Percentiles rank a stretch among this genome's conserved stretches.
These are phyloP conservation scores for Meliscaeva auricollis DNA, from an alignment of 2,888 invertebrate species.

Conservation along the genomic window DNA sequence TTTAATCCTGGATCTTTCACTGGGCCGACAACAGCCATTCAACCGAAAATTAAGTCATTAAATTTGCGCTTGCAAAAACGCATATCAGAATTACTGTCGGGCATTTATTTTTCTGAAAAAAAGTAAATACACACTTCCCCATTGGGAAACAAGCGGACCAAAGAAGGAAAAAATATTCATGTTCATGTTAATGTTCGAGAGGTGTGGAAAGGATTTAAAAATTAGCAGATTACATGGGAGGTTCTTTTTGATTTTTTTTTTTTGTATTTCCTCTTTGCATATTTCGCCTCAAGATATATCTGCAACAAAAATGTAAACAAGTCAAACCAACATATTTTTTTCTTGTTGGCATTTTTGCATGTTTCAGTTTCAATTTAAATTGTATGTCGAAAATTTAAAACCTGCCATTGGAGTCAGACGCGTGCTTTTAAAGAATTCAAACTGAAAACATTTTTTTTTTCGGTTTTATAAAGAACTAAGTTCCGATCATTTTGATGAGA, in stretches of 20 bases:
- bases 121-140: background rate
- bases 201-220: conserved; percentile 20
- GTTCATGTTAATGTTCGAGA: conserved; percentile 13
- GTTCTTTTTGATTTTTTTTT: background rate
- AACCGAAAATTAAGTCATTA: conserved; percentile 26
- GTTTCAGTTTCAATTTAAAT: background rate
- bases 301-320: background rate
- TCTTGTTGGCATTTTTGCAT: background rate
- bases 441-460: background rate
- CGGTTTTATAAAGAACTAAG: background rate
- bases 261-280: background rate
- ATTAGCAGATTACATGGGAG: conserved; percentile 13
- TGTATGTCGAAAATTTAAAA: background rate
- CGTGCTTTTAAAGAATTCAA: conserved; percentile 2
- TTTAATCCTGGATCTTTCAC: no score
- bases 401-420: background rate
- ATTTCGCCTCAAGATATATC: background rate
- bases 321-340: background rate
- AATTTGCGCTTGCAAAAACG: background rate
- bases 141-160: background rate
- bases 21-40: no score
- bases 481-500: background rate
- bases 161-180: conserved; percentile 6
- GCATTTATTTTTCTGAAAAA: background rate
- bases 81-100: background rate